Percentiles rank a stretch among this genome's conserved stretches.
phyloP scores from a whole-genome alignment of 2,888 invertebrate species.

The Pseudococcus jackbeardsleyi region DNA sequence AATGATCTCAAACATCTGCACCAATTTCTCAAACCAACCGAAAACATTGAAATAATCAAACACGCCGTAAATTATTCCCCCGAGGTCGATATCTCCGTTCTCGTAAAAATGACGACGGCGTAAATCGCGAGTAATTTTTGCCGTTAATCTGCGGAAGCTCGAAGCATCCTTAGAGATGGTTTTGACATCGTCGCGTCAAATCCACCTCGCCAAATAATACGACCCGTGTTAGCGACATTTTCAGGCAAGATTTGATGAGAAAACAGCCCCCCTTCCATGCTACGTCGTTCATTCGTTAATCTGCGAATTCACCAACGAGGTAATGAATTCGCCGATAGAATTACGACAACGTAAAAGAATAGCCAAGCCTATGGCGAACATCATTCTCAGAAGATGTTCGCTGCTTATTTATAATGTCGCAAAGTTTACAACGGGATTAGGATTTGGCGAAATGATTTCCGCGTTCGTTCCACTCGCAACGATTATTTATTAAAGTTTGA shows the following conservation, averaged over 20 bases:
- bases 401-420: neutral
- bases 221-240: slow-evolving; percentile 20
- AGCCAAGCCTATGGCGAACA: neutral
- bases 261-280: neutral
- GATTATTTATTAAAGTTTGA: slow-evolving; percentile 24
- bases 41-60: too few species aligned
- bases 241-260: neutral
- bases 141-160: neutral
- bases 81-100: neutral
- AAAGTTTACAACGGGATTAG: neutral
- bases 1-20: too few species aligned
- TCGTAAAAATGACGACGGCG: neutral
- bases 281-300: neutral
- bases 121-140: neutral
- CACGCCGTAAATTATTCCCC: too few species aligned
- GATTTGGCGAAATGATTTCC: neutral
- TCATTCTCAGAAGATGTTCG: neutral
- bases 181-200: neutral
- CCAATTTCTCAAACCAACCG: too few species aligned
- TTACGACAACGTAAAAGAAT: neutral
- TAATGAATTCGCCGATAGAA: slow-evolving; percentile 6
- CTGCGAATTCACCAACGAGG: neutral
- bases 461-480: neutral
- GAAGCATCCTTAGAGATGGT: neutral
- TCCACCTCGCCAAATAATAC: neutral